Base-by-base conservation (phyloP, 2,797 vertebrate species). In the Fistularia commersonii region DNA sequence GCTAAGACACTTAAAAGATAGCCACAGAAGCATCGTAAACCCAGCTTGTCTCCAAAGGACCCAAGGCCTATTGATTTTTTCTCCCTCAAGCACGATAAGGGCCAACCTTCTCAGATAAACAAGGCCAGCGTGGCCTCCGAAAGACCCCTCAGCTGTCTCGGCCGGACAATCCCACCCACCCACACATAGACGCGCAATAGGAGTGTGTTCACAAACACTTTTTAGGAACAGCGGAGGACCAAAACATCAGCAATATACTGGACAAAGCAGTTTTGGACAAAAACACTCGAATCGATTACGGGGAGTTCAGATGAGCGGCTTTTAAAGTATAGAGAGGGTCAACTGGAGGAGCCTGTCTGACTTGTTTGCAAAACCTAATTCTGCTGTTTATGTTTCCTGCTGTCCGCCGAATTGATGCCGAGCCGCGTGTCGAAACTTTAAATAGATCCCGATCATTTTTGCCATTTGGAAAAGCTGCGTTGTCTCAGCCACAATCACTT, bases 31-130 rank as follows among this genome's bases (percentile, higher is more conserved):
- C 72, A 72, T 79, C 58, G 68, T 84, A 84, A 84, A 84, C 79
- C 76, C 71, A 67, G 72, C 66, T 67, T 32, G 66, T 76, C 85
- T 88, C 79, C 54, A 64, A 79, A 82, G 77, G 80, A 83, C 77
- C 80, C 63, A 47, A 77, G 81, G 79, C 76, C 76, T 85, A 89
- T 89, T 84, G 87, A 89, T 87, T 86, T 78, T 34, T 62, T 15
- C 32, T 66, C 69, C 84, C 79, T 69, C 67, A 80, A 80, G 82
- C 77, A 77, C 64, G 76, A 87, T 86, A 87, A 88, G 83, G 83
- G 69, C 75, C 82, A 84, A 80, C 82, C 74, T 81, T 72, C 82
- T 76, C 72, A 82, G 79, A 87, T 85, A 88, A 87, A 88, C 85
- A 87, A 87, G 85, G 83, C 84, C 81, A 72, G 78, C 51, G 72